These are phyloP conservation scores for Caenorhabditis drosophilae DNA, from an alignment of 2,888 invertebrate genomes.

Conservation along the genomic window DNA sequence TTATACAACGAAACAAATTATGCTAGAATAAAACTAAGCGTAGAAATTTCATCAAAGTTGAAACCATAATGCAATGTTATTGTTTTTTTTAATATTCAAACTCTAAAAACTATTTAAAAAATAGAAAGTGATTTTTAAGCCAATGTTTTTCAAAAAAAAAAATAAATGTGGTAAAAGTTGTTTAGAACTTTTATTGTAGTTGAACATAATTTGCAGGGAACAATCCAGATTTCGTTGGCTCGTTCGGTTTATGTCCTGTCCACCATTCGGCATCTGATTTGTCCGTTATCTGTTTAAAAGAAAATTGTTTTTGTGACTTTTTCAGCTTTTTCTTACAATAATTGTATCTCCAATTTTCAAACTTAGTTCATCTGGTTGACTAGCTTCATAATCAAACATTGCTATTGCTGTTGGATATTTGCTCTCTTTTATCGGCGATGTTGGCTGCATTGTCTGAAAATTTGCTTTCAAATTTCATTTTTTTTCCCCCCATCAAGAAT, in stretches of 20 bases:
- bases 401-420: slow-evolving; percentile 42
- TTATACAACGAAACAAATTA: slow-evolving; percentile 3
- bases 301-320: neutral
- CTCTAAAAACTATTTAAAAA: neutral
- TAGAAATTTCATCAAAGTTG: neutral
- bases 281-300: slow-evolving; percentile 17
- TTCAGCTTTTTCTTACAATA: slow-evolving; percentile 11
- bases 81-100: neutral
- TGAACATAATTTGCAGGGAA: slow-evolving; percentile 68
- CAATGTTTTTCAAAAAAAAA: neutral
- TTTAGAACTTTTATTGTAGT: slow-evolving; percentile 14
- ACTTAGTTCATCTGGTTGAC: slow-evolving; percentile 63
- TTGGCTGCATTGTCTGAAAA: too few species aligned
- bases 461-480: too few species aligned
- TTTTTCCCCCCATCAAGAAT: too few species aligned
- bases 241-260: slow-evolving; percentile 51
- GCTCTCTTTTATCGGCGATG: too few species aligned
- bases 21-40: slow-evolving; percentile 2
- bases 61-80: neutral
- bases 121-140: too few species aligned
- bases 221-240: slow-evolving; percentile 43
- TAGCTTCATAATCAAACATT: slow-evolving; percentile 64
- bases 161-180: neutral
- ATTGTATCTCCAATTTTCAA: slow-evolving; percentile 53
- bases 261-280: slow-evolving; percentile 63